A percentile compares a stretch with the other conserved stretches of the same genome.
Evolutionary conservation across 2,113 vertebrate genomes (phyloP).

Genomic region (Chionomys nivalis): DNA sequence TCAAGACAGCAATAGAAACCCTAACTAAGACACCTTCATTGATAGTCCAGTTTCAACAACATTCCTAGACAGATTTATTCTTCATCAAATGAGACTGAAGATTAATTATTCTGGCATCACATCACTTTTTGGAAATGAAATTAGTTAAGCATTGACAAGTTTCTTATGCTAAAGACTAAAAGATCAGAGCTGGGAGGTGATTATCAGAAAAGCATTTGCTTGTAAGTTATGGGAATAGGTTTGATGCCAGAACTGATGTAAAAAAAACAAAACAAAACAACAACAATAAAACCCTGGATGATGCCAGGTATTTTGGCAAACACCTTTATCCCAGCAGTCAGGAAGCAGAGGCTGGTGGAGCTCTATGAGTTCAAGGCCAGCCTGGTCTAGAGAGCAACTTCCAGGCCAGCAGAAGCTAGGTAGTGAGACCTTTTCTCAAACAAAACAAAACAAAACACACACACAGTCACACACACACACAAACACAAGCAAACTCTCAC

Average conservation of each 20-base stretch:
- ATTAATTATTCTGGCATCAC: constrained; percentile 21
- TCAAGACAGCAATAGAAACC: background rate
- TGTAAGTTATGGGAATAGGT: too few species aligned
- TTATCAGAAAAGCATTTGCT: background rate
- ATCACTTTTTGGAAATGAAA: background rate
- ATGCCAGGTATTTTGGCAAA: background rate
- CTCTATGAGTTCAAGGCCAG: background rate
- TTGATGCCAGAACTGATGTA: background rate
- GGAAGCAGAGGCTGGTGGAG: background rate
- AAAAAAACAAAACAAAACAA: background rate
- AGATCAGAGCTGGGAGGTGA: background rate
- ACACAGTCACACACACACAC: background rate
- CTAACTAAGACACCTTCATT: background rate
- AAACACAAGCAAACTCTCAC: background rate
- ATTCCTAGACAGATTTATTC: constrained; percentile 32
- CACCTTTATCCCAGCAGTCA: background rate
- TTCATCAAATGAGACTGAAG: background rate
- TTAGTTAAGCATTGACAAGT: background rate
- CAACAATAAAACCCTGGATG: background rate
- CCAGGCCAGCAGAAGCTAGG: background rate
- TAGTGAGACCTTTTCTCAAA: background rate
- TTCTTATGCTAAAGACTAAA: background rate
- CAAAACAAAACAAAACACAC: background rate
- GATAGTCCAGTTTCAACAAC: constrained; percentile 13
- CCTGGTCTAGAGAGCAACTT: background rate